Percentiles rank a stretch among this genome's conserved stretches.
Conservation (phyloP, 1,140 invertebrate species). For the Zaprionus tsacasi region DNA sequence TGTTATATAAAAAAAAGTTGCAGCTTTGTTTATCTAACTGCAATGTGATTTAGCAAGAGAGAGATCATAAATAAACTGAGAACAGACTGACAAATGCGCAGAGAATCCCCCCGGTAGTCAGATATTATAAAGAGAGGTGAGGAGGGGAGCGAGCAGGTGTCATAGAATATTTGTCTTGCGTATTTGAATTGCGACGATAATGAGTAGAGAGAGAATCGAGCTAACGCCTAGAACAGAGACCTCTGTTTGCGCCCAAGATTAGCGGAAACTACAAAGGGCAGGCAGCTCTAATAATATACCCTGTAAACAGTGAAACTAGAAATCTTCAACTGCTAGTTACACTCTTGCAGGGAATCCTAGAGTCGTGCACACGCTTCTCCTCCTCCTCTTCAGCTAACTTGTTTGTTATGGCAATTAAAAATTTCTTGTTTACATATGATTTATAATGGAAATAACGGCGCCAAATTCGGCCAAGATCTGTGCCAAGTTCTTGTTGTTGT, state of each 20-base stretch:
- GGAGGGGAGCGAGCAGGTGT: neutral
- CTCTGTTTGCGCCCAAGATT: constrained; percentile 25
- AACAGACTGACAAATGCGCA: constrained; percentile 50
- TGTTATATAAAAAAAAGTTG: constrained; percentile 19
- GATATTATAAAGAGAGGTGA: neutral
- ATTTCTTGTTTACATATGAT: constrained; percentile 37
- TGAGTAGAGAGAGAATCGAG: constrained; percentile 35
- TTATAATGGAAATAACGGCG: constrained; percentile 24
- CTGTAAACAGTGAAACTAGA: too few species aligned
- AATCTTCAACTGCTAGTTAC: too few species aligned
- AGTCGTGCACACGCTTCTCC: neutral
- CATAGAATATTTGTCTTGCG: constrained; percentile 49
- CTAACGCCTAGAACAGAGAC: constrained; percentile 33
- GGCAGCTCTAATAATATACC: neutral
- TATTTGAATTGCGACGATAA: constrained; percentile 53
- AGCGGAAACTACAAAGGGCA: constrained; percentile 9
- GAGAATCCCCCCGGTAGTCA: neutral
- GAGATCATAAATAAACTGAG: constrained; percentile 37
- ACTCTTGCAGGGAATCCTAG: neutral
- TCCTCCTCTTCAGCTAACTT: neutral
- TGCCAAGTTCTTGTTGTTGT: neutral
- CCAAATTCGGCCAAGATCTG: constrained; percentile 33
- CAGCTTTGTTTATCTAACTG: constrained; percentile 38
- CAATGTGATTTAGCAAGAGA: constrained; percentile 27
- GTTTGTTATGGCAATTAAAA: constrained; percentile 46